These are phyloP conservation scores for Lypha dubia DNA, from an alignment of 2,888 invertebrate genomes.

Conservation along the genomic window DNA sequence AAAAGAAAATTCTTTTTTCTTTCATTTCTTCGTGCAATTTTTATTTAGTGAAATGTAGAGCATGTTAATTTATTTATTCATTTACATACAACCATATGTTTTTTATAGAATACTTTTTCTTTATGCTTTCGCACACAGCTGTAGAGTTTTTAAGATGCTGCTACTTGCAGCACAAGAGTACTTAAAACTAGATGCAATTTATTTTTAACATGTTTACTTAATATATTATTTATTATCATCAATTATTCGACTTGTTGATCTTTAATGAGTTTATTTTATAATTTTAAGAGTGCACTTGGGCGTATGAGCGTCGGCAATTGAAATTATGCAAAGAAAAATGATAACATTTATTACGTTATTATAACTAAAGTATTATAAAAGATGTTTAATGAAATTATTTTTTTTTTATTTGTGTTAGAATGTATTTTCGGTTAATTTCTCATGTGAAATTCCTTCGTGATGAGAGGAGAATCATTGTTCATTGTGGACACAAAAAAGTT, in stretches of 20 bases:
- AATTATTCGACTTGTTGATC: conserved; percentile 27
- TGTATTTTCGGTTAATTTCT: too few species aligned
- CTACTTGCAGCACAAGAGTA: neutral
- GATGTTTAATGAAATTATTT: too few species aligned
- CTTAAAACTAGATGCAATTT: neutral
- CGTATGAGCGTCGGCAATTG: neutral
- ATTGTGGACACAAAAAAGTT: too few species aligned
- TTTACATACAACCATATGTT: neutral
- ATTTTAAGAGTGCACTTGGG: neutral
- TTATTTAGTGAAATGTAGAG: neutral
- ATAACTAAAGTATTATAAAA: too few species aligned
- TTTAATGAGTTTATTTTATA: neutral
- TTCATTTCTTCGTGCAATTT: neutral
- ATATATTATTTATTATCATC: conserved; percentile 12
- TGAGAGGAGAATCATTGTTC: too few species aligned
- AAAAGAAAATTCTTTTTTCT: too few species aligned
- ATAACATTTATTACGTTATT: neutral
- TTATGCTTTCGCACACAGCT: neutral
- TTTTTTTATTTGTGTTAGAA: too few species aligned
- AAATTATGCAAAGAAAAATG: too few species aligned
- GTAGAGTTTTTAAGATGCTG: neutral
- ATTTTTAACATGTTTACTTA: neutral
- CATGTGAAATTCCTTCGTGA: too few species aligned
- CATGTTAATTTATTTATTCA: neutral
- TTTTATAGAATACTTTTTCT: neutral